phyloP scores from a whole-genome alignment of 1,140 invertebrate species.

The Manduca sexta region DNA sequence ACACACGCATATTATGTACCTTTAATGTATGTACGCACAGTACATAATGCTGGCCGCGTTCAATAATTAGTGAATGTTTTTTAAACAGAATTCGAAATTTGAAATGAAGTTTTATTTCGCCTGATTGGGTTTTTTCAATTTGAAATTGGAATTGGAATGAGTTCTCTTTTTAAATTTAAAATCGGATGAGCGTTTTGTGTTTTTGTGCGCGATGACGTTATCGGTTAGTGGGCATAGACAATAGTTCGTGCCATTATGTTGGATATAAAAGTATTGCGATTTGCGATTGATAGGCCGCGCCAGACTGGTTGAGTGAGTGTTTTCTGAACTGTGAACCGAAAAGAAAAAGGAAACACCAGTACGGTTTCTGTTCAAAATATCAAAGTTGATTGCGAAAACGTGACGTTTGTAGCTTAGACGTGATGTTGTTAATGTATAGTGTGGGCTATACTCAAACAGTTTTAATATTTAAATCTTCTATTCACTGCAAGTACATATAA shows the following conservation, averaged over 20 bases:
- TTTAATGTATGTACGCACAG: constrained; percentile 15
- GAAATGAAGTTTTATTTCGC: constrained; percentile 66
- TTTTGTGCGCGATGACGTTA: not conserved
- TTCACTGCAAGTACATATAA: not conserved
- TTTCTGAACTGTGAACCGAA: too few species aligned
- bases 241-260: too few species aligned
- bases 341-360: too few species aligned
- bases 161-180: constrained; percentile 26
- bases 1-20: constrained; percentile 14
- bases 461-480: too few species aligned
- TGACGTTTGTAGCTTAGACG: too few species aligned
- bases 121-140: constrained; percentile 60
- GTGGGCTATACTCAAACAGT: too few species aligned
- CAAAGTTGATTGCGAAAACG: too few species aligned
- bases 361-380: too few species aligned
- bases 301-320: too few species aligned
- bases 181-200: constrained; percentile 10
- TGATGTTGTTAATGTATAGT: too few species aligned
- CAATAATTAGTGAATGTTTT: constrained; percentile 70
- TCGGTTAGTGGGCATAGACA: not conserved
- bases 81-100: constrained; percentile 66
- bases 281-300: too few species aligned
- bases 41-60: constrained; percentile 42
- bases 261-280: too few species aligned
- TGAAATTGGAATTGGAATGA: constrained; percentile 39